Conservation (phyloP, 2,797 vertebrate species). For the Kryptolebias ocellatus region DNA sequence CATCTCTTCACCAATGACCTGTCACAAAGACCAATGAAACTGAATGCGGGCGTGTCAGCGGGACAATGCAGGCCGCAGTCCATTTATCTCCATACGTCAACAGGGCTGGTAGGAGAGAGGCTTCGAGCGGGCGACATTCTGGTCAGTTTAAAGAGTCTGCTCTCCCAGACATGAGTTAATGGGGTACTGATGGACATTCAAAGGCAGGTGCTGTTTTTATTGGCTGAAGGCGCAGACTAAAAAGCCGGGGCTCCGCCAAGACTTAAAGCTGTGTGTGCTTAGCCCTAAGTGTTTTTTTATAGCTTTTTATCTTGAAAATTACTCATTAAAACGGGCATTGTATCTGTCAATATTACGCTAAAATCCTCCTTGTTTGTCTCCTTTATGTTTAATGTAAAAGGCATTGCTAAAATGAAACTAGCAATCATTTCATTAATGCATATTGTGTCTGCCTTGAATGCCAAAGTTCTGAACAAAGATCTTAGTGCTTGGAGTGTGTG, state of each 20-base stretch:
- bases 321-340: background rate
- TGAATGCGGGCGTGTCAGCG: slow-evolving; percentile 66
- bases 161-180: slow-evolving; percentile 71
- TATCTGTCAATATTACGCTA: background rate
- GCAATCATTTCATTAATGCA: too few species aligned
- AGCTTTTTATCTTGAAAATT: background rate
- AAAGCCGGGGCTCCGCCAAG: slow-evolving; percentile 37
- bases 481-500: too few species aligned
- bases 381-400: background rate
- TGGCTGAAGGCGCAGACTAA: slow-evolving; percentile 37
- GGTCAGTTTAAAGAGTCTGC: slow-evolving; percentile 70
- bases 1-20: slow-evolving; percentile 62
- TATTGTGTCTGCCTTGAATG: too few species aligned
- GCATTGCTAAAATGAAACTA: background rate
- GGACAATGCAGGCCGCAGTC: slow-evolving; percentile 72
- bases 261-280: slow-evolving; percentile 28
- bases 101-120: slow-evolving; percentile 52
- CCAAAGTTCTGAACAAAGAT: too few species aligned
- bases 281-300: background rate
- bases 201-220: slow-evolving; percentile 75
- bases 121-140: slow-evolving; percentile 59
- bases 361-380: background rate
- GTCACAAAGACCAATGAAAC: slow-evolving; percentile 72
- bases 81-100: slow-evolving; percentile 80
- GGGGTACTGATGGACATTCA: slow-evolving; percentile 72